A percentile compares a stretch with the other conserved stretches of the same genome.
phyloP scores from a whole-genome alignment of 2,797 vertebrate genomes.

The Masticophis lateralis region DNA sequence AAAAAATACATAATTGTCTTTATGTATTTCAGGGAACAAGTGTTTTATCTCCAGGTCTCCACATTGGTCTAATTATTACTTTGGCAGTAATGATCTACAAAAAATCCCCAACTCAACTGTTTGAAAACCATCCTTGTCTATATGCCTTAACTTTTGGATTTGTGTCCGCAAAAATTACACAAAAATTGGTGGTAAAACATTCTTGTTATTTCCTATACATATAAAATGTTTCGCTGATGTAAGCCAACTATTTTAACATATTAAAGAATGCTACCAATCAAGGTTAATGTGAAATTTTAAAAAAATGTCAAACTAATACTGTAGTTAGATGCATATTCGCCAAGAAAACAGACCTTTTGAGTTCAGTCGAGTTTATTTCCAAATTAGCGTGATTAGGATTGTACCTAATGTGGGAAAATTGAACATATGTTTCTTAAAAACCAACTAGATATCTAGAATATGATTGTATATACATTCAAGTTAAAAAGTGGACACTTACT shows the following conservation, averaged over 20 bases:
- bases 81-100: slow-evolving; percentile 94
- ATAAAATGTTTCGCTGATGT: neutral
- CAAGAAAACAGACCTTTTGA: neutral
- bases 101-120: slow-evolving; percentile 89
- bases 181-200: slow-evolving; percentile 90
- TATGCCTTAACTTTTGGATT: slow-evolving; percentile 92
- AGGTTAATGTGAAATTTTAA: neutral
- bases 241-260: neutral
- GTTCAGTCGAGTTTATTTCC: neutral
- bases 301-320: neutral
- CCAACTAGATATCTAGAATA: neutral
- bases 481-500: neutral
- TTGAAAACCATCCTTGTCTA: slow-evolving; percentile 90
- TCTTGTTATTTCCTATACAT: neutral
- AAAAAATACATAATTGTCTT: slow-evolving; percentile 27
- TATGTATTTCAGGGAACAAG: slow-evolving; percentile 87
- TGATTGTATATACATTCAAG: neutral
- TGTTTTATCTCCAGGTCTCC: slow-evolving; percentile 89
- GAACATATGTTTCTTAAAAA: neutral
- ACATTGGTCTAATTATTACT: slow-evolving; percentile 87
- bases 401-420: neutral
- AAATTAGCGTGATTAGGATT: neutral
- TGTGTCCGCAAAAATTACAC: slow-evolving; percentile 91
- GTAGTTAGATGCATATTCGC: neutral
- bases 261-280: neutral